Base-by-base conservation (phyloP, 2,113 vertebrate species). In the Podilymbus podiceps region DNA sequence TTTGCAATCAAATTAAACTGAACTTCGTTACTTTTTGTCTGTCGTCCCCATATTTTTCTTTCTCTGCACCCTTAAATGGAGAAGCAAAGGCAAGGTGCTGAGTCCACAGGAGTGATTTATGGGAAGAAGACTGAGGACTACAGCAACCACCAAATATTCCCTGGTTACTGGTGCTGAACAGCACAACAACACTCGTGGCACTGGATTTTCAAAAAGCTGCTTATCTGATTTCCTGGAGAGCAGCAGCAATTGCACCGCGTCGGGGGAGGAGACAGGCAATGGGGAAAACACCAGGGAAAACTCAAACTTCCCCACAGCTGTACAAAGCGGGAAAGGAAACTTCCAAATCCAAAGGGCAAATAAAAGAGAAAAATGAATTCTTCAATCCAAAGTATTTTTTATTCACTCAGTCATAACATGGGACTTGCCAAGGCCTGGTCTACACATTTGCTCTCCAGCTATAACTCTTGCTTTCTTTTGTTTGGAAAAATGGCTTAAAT, bases 171-270 rank as follows among this genome's bases (percentile, higher is more conserved):
- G 95, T 47, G 40, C 94, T 35, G 38, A 96, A 92, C 91, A 95
- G 89, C 64, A 78, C 15, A 30, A 86, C 63, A 67, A 59, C 15
- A 6, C 88, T 93, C 9, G 2, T 0, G 1, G 93, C 38, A 20
- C 66, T 14, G 44, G 59, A 49, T 89, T 87, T 91, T 28, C 24
- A 40, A 90, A 95, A 94, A 93, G 56, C 63, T 38, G 35, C 86
- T 90, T 90, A 67, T 93, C 91, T 86, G 68, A 68, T 91, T 96
- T 97, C 84, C 88, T 91, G 78, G 82, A 96, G 88, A 96, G 80
- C 80, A 85, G 88, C 40, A 76, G 84, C 79, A 92, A 84, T 50
- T 23, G 2, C 53, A 47, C 19, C 0, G 1, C 53, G 63, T 30
- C 47, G 73, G 42, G 16, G 44, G 7, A 68, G 9, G 46, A 86